Percentiles rank a stretch among this genome's conserved stretches.
These are phyloP conservation scores for Ochropleura leucogaster DNA, from an alignment of 2,888 invertebrate species.

Conservation along the genomic window DNA sequence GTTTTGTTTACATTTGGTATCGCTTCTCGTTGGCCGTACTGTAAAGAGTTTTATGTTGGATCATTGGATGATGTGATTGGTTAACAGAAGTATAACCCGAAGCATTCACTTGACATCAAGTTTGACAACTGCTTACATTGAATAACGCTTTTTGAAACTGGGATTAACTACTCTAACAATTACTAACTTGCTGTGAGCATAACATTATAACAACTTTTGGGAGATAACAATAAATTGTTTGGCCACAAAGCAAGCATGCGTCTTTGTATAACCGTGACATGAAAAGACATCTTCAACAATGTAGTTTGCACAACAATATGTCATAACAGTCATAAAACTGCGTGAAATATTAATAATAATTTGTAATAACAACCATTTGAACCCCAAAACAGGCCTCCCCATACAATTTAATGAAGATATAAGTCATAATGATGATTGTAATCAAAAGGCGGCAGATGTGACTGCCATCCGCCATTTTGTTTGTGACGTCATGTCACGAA, in stretches of 20 bases:
- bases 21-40: too few species aligned
- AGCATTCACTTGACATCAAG: not conserved
- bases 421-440: slow-evolving; percentile 58
- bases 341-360: slow-evolving; percentile 45
- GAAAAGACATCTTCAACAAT: slow-evolving; percentile 20
- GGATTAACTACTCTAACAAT: slow-evolving; percentile 3
- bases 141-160: not conserved
- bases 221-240: not conserved
- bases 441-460: slow-evolving; percentile 66
- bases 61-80: not conserved
- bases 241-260: not conserved
- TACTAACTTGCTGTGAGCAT: not conserved
- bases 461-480: slow-evolving; percentile 64
- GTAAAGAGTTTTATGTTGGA: not conserved
- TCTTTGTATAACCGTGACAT: slow-evolving; percentile 21
- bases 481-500: slow-evolving; percentile 53
- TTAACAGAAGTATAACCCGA: not conserved
- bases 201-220: not conserved
- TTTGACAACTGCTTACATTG: not conserved
- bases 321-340: slow-evolving; percentile 14
- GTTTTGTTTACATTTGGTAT: too few species aligned
- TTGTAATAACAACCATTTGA: slow-evolving; percentile 28
- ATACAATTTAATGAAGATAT: slow-evolving; percentile 55
- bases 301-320: slow-evolving; percentile 25
- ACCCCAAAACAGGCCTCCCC: slow-evolving; percentile 46